phyloP scores from a whole-genome alignment of 2,888 invertebrate genomes.

The Gisinianus flammeolus region DNA sequence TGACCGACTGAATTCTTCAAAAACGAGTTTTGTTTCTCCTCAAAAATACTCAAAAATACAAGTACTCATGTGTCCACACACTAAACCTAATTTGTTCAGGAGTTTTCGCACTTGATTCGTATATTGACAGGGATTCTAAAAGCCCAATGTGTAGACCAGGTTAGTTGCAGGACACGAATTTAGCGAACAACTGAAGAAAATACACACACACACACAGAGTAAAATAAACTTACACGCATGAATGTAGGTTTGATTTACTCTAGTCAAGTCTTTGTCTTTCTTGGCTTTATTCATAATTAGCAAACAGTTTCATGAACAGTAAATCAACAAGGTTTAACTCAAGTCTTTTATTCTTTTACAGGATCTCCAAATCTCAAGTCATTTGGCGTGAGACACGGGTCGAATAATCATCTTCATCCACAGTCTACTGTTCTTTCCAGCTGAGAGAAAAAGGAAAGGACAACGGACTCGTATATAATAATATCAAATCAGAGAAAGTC shows the following conservation, averaged over 20 bases:
- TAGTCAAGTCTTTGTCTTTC: conserved; percentile 19
- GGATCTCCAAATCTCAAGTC: conserved; percentile 14
- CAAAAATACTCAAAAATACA: too few species aligned
- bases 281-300: not conserved
- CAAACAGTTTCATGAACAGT: conserved; percentile 25
- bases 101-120: too few species aligned
- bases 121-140: too few species aligned
- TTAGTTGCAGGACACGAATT: too few species aligned
- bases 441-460: not conserved
- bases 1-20: too few species aligned
- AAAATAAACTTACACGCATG: not conserved
- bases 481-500: not conserved
- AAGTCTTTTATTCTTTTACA: conserved; percentile 18
- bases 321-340: conserved; percentile 21
- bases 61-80: too few species aligned
- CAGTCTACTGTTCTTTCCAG: not conserved
- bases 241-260: conserved; percentile 12
- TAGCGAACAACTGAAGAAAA: not conserved
- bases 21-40: too few species aligned
- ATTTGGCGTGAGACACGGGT: conserved; percentile 7
- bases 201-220: not conserved
- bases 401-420: conserved; percentile 5
- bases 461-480: not conserved
- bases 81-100: too few species aligned
- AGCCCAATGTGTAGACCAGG: too few species aligned